Evolutionary conservation across 1,140 invertebrate genomes (phyloP).

Genomic region (Campoletis sonorensis): DNA sequence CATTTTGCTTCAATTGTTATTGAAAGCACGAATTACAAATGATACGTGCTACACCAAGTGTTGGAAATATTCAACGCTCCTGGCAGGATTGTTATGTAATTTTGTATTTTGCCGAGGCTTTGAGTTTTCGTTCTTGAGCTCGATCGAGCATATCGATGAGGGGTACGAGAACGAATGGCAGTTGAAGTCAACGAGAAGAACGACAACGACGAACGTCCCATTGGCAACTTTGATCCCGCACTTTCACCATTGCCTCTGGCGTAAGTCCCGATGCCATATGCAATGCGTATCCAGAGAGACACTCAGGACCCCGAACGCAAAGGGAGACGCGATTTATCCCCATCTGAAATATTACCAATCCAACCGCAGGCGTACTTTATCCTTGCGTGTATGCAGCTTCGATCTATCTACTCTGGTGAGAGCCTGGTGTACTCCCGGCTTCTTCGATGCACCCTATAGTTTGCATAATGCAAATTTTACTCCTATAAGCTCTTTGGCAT

Average conservation of each 20-base stretch:
- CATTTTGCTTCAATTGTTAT: not conserved
- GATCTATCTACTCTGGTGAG: constrained; percentile 3
- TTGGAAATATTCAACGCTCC: not conserved
- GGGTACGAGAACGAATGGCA: constrained; percentile 22
- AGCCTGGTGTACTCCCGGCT: not conserved
- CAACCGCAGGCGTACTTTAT: constrained; percentile 2
- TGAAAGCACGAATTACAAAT: not conserved
- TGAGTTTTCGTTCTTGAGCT: constrained; percentile 2
- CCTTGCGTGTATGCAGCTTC: not conserved
- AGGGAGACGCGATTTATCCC: constrained; percentile 6
- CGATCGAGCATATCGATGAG: constrained; percentile 37
- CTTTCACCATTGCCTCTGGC: constrained; percentile 30
- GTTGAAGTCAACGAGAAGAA: not conserved
- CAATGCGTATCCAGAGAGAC: constrained; percentile 30
- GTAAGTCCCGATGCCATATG: constrained; percentile 42
- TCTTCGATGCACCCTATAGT: constrained; percentile 8
- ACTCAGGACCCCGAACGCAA: not conserved
- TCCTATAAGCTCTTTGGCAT: not conserved
- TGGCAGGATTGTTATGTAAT: constrained; percentile 20
- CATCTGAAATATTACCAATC: constrained; percentile 11
- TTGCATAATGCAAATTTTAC: constrained; percentile 3
- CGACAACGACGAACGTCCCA: constrained; percentile 26
- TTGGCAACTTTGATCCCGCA: constrained; percentile 36
- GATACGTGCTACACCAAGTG: not conserved
- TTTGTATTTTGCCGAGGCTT: constrained; percentile 12